These are phyloP conservation scores for Elaphurus davidianus DNA, from an alignment of 2,113 vertebrate species.

Conservation along the genomic window DNA sequence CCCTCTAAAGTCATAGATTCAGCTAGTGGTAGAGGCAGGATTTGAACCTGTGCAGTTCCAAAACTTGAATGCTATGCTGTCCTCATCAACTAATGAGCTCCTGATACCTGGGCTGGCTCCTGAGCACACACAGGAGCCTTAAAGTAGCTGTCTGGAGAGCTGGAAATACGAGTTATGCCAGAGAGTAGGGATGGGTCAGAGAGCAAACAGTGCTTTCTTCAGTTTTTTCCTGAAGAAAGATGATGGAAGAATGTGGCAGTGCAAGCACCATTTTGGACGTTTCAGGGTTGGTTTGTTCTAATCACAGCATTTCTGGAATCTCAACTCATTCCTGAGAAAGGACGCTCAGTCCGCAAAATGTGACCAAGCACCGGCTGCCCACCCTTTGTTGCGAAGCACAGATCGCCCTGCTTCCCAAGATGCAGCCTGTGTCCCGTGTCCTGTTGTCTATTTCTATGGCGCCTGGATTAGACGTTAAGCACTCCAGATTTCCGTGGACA, in stretches of 20 bases:
- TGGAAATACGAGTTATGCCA: accelerated
- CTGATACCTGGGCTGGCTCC: too few species aligned
- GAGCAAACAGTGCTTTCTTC: background rate
- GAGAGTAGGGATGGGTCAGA: background rate
- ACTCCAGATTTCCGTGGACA: background rate
- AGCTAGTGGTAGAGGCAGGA: background rate
- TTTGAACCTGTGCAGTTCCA: background rate
- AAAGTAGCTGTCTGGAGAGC: background rate
- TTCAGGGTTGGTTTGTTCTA: background rate
- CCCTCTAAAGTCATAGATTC: background rate
- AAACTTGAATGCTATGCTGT: background rate
- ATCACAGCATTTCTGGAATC: background rate
- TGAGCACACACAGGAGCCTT: background rate
- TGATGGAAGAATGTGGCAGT: background rate
- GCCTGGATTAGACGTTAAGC: too few species aligned
- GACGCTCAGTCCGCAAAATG: too few species aligned
- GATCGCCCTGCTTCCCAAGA: accelerated
- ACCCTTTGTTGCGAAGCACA: accelerated
- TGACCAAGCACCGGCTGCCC: accelerated
- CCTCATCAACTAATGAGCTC: accelerated
- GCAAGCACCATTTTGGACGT: background rate
- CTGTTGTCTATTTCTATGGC: accelerated
- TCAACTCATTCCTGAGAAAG: background rate
- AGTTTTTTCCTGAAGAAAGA: background rate
- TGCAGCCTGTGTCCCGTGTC: accelerated